phyloP scores from a whole-genome alignment of 2,888 invertebrate genomes.

The Ligdia adustata region DNA sequence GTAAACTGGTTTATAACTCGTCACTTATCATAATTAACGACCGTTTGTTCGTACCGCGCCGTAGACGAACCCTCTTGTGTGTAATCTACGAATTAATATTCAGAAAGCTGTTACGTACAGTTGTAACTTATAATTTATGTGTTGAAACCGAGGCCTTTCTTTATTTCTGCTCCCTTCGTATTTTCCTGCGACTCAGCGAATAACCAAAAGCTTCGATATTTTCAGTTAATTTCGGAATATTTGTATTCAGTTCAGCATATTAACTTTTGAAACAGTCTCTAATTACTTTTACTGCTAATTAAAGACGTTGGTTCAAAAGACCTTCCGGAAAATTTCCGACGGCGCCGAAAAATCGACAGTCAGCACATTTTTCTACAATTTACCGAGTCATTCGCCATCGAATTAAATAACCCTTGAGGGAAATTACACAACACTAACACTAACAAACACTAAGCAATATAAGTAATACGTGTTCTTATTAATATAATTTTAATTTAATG shows the following conservation, averaged over 20 bases:
- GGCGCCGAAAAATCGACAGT: constrained; percentile 26
- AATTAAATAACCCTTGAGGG: constrained; percentile 24
- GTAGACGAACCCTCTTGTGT: constrained; percentile 35
- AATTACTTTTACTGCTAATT: constrained; percentile 73
- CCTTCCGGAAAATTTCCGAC: constrained; percentile 51
- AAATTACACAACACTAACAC: too few species aligned
- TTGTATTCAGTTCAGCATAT: constrained; percentile 62
- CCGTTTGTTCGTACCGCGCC: constrained; percentile 39
- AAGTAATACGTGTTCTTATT: too few species aligned
- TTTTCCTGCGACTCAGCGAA: not conserved
- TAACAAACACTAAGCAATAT: too few species aligned
- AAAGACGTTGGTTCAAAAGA: constrained; percentile 66
- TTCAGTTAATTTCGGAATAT: constrained; percentile 48
- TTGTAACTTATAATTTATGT: constrained; percentile 45
- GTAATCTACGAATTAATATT: constrained; percentile 47
- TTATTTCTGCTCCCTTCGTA: constrained; percentile 2
- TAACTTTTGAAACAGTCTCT: constrained; percentile 71
- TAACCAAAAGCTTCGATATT: constrained; percentile 2
- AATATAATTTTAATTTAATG: too few species aligned
- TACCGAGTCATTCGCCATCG: constrained; percentile 17
- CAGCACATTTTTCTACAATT: constrained; percentile 27
- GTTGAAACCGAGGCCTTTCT: constrained; percentile 25
- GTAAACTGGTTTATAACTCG: constrained; percentile 42
- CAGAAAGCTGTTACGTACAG: constrained; percentile 37
- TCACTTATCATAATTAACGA: constrained; percentile 36